These are phyloP conservation scores for Mellivora capensis DNA, from an alignment of 2,113 vertebrate genomes.

Conservation along the genomic window DNA sequence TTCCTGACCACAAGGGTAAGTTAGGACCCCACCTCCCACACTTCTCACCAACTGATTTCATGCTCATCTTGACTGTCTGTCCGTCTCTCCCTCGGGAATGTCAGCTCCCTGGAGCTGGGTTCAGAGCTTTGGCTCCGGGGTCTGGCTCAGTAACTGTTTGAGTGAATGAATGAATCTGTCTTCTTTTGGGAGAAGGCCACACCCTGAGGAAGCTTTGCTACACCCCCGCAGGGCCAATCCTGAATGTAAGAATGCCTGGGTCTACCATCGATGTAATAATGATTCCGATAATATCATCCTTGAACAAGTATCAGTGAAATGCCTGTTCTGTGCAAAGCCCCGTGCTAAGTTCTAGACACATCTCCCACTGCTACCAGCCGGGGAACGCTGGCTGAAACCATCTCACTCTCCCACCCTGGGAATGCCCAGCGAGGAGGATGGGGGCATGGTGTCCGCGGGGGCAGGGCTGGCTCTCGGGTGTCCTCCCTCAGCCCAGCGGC, in stretches of 20 bases:
- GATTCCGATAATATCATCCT: rapidly evolving
- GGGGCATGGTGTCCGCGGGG: rapidly evolving
- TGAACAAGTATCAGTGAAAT: no score
- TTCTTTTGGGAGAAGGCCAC: not conserved
- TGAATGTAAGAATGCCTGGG: rapidly evolving
- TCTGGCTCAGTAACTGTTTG: not conserved
- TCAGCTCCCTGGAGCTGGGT: not conserved
- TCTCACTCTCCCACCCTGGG: rapidly evolving
- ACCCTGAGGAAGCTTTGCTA: not conserved
- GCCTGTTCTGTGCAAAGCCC: rapidly evolving
- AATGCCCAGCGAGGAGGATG: not conserved
- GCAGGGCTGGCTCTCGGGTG: rapidly evolving
- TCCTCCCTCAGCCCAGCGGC: rapidly evolving
- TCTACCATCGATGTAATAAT: not conserved
- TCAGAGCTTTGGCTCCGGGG: rapidly evolving
- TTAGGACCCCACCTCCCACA: not conserved
- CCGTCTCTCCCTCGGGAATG: rapidly evolving
- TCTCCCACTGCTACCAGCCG: not conserved
- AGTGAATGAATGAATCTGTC: not conserved
- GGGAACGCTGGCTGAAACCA: rapidly evolving
- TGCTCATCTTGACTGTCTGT: rapidly evolving
- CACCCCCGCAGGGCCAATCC: not conserved
- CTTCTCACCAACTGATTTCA: not conserved
- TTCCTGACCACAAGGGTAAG: rapidly evolving
- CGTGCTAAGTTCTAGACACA: rapidly evolving